Percentiles rank a stretch among this genome's conserved stretches.
phyloP scores from a whole-genome alignment of 1,140 invertebrate species.

The Kradibia gibbosae region DNA sequence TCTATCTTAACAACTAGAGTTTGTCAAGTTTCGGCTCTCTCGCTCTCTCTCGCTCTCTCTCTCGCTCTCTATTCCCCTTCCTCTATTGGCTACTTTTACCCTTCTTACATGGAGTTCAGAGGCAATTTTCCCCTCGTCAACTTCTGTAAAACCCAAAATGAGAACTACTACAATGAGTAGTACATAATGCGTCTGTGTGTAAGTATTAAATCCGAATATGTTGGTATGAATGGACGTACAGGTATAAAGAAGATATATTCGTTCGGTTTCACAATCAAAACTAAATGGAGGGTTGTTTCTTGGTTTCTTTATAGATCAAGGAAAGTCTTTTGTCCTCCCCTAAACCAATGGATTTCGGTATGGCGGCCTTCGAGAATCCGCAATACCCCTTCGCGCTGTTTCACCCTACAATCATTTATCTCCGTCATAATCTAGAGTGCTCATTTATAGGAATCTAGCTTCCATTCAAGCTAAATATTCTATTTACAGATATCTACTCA shows the following conservation, averaged over 20 bases:
- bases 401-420: conserved; percentile 10
- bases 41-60: background rate
- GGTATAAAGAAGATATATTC: conserved; percentile 2
- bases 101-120: background rate
- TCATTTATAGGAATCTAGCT: background rate
- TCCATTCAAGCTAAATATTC: conserved; percentile 4
- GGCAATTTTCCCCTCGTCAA: background rate
- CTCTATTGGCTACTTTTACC: background rate
- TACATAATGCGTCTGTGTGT: background rate
- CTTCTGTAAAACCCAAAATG: background rate
- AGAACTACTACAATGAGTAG: background rate
- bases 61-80: background rate
- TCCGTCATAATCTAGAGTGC: conserved; percentile 13
- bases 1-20: background rate
- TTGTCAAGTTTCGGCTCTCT: background rate
- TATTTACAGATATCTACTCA: background rate
- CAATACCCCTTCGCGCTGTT: conserved; percentile 6
- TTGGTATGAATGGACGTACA: background rate
- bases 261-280: background rate
- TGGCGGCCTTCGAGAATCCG: background rate
- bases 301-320: conserved; percentile 7
- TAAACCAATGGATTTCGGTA: background rate
- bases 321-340: conserved; percentile 5
- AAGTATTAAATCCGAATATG: background rate
- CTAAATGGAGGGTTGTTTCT: conserved; percentile 9